Evolutionary conservation across 35 echinoderm and acorn worm species (phyloP).

Genomic region (Stichopus chloronotus): DNA sequence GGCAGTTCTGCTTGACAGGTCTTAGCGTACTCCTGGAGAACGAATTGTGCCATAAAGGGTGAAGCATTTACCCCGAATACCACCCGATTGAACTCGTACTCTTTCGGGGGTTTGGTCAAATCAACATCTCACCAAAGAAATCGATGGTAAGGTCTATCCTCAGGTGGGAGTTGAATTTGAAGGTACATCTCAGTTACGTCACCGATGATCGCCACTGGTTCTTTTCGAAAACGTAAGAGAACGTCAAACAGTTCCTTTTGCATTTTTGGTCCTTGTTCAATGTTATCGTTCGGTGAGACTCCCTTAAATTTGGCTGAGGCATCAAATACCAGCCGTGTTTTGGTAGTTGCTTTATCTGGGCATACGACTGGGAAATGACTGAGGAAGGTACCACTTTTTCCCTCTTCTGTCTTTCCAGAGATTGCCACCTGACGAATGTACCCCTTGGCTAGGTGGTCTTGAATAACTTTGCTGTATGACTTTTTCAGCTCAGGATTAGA

Average conservation of each 20-base stretch:
- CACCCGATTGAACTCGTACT: constrained; percentile 52
- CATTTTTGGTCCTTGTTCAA: constrained; percentile 47
- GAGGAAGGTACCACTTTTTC: not conserved
- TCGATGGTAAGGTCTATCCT: too few relatives aligned
- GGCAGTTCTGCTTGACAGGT: not conserved
- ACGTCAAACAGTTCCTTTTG: constrained; percentile 57
- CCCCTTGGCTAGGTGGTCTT: constrained; percentile 18
- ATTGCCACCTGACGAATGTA: constrained; percentile 24
- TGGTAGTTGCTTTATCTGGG: constrained; percentile 42
- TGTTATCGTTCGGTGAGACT: constrained; percentile 23
- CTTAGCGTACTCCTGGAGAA: constrained; percentile 37
- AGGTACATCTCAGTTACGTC: constrained; percentile 59
- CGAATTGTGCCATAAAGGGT: constrained; percentile 57
- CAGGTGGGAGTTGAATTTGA: constrained; percentile 22
- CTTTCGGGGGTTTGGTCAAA: too few relatives aligned
- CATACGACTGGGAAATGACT: constrained; percentile 61
- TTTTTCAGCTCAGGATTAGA: not conserved
- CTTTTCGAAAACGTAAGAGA: constrained; percentile 42
- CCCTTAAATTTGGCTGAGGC: constrained; percentile 30
- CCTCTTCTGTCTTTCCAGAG: not conserved
- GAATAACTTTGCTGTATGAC: not conserved
- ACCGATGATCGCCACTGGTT: constrained; percentile 40
- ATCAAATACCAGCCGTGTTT: constrained; percentile 47
- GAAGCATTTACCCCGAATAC: constrained; percentile 58
- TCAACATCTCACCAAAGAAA: too few relatives aligned